Percentiles rank a stretch among this genome's conserved stretches.
Conservation (phyloP, 2,797 vertebrate species). For the Galaxias olidus region DNA sequence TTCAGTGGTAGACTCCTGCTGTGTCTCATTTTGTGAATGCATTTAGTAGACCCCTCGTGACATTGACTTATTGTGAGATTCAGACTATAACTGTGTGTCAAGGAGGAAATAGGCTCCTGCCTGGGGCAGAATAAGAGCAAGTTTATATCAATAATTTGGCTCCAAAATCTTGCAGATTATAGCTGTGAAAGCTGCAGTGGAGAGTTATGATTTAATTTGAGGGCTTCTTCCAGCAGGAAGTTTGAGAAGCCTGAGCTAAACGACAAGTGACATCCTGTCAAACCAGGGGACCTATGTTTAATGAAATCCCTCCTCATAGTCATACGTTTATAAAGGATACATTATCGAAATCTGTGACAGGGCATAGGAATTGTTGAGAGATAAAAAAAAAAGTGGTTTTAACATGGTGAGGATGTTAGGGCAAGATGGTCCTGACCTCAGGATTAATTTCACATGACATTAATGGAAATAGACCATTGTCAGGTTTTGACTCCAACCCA, state of each 20-base stretch:
- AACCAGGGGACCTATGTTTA: conserved; percentile 34
- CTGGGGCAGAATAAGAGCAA: background rate
- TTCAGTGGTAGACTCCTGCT: background rate
- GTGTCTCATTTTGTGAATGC: background rate
- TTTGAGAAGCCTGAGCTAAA: background rate
- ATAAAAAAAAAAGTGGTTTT: conserved; percentile 37
- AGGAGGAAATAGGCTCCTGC: background rate
- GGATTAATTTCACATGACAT: conserved; percentile 60
- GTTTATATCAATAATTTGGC: background rate
- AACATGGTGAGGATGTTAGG: conserved; percentile 38
- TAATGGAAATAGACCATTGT: conserved; percentile 52
- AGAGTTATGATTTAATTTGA: background rate
- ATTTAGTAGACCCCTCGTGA: no score
- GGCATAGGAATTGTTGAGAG: conserved; percentile 13
- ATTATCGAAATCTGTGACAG: conserved; percentile 43
- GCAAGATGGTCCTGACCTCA: conserved; percentile 43
- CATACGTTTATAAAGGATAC: conserved; percentile 51
- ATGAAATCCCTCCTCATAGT: conserved; percentile 55
- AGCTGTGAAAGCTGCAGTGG: background rate
- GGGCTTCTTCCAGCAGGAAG: background rate
- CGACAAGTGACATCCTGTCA: background rate
- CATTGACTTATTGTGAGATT: no score
- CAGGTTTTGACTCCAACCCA: conserved; percentile 39
- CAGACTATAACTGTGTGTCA: background rate
- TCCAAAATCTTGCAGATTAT: no score